phyloP scores from a whole-genome alignment of 2,797 vertebrate genomes.

The Streptopelia turtur region DNA sequence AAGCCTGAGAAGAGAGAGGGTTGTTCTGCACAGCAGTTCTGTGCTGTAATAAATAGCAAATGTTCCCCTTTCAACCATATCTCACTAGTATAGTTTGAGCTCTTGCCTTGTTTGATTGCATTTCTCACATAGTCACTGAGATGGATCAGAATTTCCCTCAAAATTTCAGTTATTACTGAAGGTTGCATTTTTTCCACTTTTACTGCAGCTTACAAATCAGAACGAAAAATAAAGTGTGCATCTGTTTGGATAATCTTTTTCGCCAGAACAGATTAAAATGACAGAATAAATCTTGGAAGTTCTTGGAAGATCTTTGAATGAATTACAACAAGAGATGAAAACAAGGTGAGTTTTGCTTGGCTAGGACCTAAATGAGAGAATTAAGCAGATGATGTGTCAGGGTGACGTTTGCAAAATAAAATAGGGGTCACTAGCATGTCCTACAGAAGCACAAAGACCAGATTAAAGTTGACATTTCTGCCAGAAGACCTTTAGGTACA shows the following conservation, averaged over 20 bases:
- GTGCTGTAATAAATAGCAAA: constrained; percentile 57
- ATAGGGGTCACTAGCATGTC: background rate
- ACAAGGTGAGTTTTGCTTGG: constrained; percentile 50
- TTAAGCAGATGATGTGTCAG: constrained; percentile 17
- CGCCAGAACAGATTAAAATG: constrained; percentile 38
- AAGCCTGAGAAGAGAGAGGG: constrained; percentile 46
- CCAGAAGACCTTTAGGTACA: background rate
- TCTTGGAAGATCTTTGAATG: constrained; percentile 44
- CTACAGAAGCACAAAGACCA: background rate
- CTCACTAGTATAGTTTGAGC: constrained; percentile 13
- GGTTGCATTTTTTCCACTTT: constrained; percentile 25
- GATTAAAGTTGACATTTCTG: constrained; percentile 40
- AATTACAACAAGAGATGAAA: constrained; percentile 45
- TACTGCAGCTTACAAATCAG: constrained; percentile 48
- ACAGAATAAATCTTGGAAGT: constrained; percentile 44
- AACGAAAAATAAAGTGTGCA: constrained; percentile 38
- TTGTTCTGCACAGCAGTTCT: constrained; percentile 30
- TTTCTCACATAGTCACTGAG: constrained; percentile 16
- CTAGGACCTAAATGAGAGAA: background rate
- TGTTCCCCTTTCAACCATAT: constrained; percentile 2
- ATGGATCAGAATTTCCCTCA: constrained; percentile 56
- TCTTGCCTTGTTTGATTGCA: constrained; percentile 53
- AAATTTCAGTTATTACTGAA: constrained; percentile 48
- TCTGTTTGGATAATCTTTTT: constrained; percentile 55
- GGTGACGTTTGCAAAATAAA: constrained; percentile 4